Percentiles rank a stretch among this genome's conserved stretches.
Conservation (phyloP, 2,113 vertebrate species). For the Tricholaema leucomelas region DNA sequence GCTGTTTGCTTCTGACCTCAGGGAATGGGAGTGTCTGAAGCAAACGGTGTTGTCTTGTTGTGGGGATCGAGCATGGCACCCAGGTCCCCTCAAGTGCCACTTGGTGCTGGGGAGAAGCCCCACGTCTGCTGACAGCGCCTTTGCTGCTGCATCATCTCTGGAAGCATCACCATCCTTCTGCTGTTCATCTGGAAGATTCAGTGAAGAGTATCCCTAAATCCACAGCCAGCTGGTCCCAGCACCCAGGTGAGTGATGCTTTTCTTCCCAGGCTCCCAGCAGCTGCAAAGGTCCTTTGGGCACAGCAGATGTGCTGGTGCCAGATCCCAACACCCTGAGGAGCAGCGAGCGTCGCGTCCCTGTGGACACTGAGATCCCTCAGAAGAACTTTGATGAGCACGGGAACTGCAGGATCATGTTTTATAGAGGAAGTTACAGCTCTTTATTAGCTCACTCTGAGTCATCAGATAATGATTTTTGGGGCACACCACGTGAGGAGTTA, state of each 20-base stretch:
- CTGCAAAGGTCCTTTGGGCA: background rate
- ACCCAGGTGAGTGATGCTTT: fast-evolving
- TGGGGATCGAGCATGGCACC: fast-evolving
- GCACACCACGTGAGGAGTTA: conserved; percentile 24
- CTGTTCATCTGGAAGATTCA: fast-evolving
- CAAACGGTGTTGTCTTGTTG: fast-evolving
- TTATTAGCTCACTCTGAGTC: conserved; percentile 37
- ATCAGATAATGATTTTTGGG: conserved; percentile 40
- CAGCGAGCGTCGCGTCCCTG: fast-evolving
- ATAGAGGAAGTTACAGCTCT: conserved; percentile 42
- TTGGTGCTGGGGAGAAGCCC: fast-evolving
- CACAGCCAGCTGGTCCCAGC: background rate
- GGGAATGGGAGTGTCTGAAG: background rate
- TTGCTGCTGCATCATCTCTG: fast-evolving
- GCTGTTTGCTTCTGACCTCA: background rate
- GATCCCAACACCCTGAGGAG: background rate
- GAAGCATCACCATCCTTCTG: background rate
- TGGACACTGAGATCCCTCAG: background rate
- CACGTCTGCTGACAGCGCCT: background rate
- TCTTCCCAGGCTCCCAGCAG: background rate
- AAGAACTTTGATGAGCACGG: background rate
- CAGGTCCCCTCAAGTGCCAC: background rate
- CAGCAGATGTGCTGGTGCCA: background rate
- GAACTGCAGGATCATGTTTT: conserved; percentile 29
- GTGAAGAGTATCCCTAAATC: background rate